Evolutionary conservation across 2,888 invertebrate genomes (phyloP).

Genomic region (Tipula confusa): DNA sequence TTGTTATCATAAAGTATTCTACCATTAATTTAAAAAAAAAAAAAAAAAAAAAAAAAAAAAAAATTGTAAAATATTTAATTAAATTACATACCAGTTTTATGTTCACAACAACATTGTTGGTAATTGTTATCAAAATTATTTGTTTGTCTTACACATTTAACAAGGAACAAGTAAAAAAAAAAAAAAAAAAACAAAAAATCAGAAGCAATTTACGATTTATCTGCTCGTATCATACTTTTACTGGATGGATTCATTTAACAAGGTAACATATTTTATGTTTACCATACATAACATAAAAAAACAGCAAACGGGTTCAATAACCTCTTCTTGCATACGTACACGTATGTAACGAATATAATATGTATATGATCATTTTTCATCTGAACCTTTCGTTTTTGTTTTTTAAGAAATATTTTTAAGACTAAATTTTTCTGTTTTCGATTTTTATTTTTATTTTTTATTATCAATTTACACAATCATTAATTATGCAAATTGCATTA

Average conservation of each 20-base stretch:
- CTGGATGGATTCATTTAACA: neutral
- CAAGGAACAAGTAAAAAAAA: neutral
- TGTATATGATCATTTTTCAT: neutral
- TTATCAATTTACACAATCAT: conserved; percentile 25
- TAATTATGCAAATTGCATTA: conserved; percentile 1
- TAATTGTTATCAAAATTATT: neutral
- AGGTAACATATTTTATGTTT: neutral
- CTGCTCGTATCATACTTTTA: neutral
- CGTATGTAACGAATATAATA: too few species aligned
- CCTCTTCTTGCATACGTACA: neutral
- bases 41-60: too few species aligned
- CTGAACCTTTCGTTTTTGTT: neutral
- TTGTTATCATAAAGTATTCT: too few species aligned
- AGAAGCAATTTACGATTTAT: neutral
- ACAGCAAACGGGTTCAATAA: neutral
- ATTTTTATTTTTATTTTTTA: neutral
- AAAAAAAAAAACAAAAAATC: too few species aligned
- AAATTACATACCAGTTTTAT: neutral
- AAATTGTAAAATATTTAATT: neutral
- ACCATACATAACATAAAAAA: neutral
- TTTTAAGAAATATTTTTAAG: neutral
- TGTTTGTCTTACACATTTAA: neutral
- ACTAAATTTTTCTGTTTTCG: neutral
- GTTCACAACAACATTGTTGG: neutral
- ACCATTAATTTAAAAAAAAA: too few species aligned